Conservation (phyloP, 1,140 invertebrate genomes). For the Trichonephila clavipes region DNA sequence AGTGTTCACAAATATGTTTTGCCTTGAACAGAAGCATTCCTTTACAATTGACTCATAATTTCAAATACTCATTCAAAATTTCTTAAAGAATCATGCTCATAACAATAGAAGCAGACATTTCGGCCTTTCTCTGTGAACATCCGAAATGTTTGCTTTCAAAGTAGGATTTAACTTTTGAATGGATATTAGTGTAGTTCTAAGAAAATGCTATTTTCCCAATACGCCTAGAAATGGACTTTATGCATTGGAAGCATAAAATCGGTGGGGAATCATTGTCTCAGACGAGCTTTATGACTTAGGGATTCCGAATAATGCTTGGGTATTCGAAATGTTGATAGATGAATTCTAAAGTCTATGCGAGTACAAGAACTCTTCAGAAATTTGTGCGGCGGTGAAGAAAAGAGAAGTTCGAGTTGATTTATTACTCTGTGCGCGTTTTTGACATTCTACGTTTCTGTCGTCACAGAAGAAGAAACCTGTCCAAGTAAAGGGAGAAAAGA, state of each 20-base stretch:
- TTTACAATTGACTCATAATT: too few species aligned
- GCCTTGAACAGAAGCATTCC: too few species aligned
- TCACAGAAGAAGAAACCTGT: conserved; percentile 8
- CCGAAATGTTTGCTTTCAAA: neutral
- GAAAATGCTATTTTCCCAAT: neutral
- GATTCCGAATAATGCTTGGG: neutral
- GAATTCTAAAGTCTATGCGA: conserved; percentile 6
- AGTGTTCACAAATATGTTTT: too few species aligned
- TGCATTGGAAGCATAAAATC: neutral
- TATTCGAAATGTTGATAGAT: neutral
- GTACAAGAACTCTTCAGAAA: conserved; percentile 34
- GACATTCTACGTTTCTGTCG: neutral
- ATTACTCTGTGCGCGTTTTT: neutral
- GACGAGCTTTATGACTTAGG: neutral
- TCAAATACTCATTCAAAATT: neutral
- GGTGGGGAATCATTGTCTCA: neutral
- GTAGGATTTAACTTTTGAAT: neutral
- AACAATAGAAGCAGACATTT: neutral
- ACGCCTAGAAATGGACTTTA: neutral
- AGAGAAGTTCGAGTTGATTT: conserved; percentile 11
- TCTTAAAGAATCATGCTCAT: neutral
- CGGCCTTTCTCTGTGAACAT: neutral
- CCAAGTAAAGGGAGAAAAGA: neutral
- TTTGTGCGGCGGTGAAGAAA: neutral
- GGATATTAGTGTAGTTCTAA: neutral